These are phyloP conservation scores for Trachops cirrhosus DNA, from an alignment of 2,797 vertebrate genomes.

Conservation along the genomic window DNA sequence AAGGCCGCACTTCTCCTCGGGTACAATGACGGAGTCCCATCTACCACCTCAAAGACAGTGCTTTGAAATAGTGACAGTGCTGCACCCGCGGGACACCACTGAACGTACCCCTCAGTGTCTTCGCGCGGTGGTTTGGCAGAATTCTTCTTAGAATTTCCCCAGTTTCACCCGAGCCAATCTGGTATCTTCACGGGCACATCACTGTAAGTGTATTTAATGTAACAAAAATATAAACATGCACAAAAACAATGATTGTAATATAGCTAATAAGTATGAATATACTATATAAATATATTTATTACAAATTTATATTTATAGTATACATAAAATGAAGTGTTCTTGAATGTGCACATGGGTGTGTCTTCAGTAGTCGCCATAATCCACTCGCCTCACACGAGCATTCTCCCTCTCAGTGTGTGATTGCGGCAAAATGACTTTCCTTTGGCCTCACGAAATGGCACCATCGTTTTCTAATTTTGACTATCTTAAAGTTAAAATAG, in stretches of 20 bases:
- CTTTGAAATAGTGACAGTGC: not conserved
- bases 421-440: not conserved
- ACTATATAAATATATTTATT: not conserved
- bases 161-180: not conserved
- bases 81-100: fast-evolving
- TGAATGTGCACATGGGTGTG: not conserved
- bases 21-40: not conserved
- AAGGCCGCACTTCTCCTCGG: not conserved
- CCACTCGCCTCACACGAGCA: not conserved
- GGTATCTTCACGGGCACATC: not conserved
- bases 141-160: not conserved
- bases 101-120: not conserved
- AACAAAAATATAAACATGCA: not conserved
- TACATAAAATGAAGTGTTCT: not conserved
- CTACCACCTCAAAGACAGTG: not conserved
- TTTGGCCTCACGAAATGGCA: not conserved
- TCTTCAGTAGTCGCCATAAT: not conserved
- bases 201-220: not conserved
- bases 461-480: not conserved
- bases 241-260: not conserved
- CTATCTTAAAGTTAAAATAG: not conserved
- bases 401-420: not conserved
- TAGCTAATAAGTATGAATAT: not conserved
- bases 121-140: not conserved
- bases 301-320: not conserved